These are phyloP conservation scores for Portevinia maculata DNA, from an alignment of 2,888 invertebrate species.

Conservation along the genomic window DNA sequence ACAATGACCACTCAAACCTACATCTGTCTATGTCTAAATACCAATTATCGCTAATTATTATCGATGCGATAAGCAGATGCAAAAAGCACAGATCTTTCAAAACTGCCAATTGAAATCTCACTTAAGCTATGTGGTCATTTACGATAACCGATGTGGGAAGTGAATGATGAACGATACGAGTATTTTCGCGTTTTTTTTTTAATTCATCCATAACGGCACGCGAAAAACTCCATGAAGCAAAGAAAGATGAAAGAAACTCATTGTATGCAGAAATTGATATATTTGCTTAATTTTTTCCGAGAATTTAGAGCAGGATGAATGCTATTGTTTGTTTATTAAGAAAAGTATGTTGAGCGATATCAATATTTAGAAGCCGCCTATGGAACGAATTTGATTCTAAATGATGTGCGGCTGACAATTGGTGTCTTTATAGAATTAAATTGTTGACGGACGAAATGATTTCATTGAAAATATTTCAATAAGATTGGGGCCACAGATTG, in stretches of 20 bases:
- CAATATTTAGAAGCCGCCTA: not conserved
- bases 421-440: constrained; percentile 54
- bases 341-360: not conserved
- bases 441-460: constrained; percentile 3
- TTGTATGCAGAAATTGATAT: constrained; percentile 60
- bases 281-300: constrained; percentile 27
- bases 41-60: constrained; percentile 3
- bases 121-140: constrained; percentile 3
- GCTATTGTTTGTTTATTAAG: constrained; percentile 27
- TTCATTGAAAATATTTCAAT: not conserved
- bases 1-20: not conserved
- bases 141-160: constrained; percentile 1
- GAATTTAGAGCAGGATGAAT: constrained; percentile 55
- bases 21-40: not conserved
- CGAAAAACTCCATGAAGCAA: constrained; percentile 8
- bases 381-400: constrained; percentile 22
- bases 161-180: constrained; percentile 13
- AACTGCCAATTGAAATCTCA: constrained; percentile 6
- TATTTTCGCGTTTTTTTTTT: constrained; percentile 23
- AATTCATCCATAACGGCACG: constrained; percentile 33
- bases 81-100: constrained; percentile 10
- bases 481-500: not conserved
- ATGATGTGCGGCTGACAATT: constrained; percentile 35
- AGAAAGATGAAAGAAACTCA: constrained; percentile 54
- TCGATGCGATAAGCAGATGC: constrained; percentile 8